phyloP scores from a whole-genome alignment of 2,113 vertebrate species.

The Amphiprion percula region DNA sequence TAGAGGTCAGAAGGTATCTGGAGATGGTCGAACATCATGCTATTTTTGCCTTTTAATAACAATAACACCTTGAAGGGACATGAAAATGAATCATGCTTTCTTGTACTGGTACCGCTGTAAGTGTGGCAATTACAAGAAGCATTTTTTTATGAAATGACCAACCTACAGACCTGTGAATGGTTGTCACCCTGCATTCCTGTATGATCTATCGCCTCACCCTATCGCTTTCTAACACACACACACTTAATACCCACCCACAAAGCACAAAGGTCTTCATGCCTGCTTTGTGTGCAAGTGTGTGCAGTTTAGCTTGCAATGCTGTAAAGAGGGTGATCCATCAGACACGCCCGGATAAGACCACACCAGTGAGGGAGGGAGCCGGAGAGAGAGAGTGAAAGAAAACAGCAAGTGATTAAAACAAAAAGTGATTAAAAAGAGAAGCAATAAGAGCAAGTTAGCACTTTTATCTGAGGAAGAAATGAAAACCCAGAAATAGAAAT shows the following conservation, averaged over 20 bases:
- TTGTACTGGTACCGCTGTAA: background rate
- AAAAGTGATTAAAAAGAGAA: background rate
- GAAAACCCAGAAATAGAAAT: background rate
- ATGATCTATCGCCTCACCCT: conserved; percentile 47
- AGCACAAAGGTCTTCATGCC: background rate
- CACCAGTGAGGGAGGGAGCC: background rate
- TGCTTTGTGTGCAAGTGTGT: conserved; percentile 1
- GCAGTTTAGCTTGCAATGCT: conserved; percentile 13
- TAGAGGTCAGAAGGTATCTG: too few relatives aligned
- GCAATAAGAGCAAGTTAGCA: background rate
- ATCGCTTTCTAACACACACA: background rate
- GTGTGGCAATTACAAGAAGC: background rate
- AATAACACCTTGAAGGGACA: background rate
- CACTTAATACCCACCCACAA: background rate
- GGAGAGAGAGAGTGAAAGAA: background rate
- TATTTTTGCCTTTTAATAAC: too few relatives aligned
- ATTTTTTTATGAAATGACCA: background rate
- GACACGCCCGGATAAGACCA: conserved; percentile 21
- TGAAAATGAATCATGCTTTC: background rate
- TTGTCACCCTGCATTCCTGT: conserved; percentile 10
- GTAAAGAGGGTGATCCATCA: conserved; percentile 55
- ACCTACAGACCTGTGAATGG: conserved; percentile 7
- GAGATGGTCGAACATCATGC: too few relatives aligned
- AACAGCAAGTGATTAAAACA: background rate
- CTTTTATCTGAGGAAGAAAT: conserved; percentile 8